These are phyloP conservation scores for Oppia nitens DNA, from an alignment of 1,140 invertebrate genomes.

Conservation along the genomic window DNA sequence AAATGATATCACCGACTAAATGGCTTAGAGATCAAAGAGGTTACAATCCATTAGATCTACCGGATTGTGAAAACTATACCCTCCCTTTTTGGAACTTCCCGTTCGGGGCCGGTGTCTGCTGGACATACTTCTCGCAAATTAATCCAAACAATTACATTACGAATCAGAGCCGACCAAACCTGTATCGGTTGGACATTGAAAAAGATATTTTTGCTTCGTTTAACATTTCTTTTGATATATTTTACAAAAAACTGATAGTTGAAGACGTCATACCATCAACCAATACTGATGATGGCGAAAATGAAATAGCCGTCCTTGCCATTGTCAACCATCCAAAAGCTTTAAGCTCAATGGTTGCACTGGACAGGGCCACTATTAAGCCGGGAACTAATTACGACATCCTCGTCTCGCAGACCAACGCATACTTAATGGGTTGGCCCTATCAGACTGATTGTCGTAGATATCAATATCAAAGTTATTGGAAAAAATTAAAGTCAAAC, in stretches of 20 bases:
- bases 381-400: not conserved
- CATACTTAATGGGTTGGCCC: not conserved
- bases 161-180: not conserved
- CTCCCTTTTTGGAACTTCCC: not conserved
- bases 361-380: not conserved
- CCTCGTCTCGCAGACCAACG: not conserved
- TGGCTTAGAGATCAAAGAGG: not conserved
- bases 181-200: not conserved
- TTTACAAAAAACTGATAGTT: not conserved
- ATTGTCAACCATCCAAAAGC: not conserved
- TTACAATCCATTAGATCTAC: not conserved
- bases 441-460: not conserved
- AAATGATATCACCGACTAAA: no score
- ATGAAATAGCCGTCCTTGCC: not conserved
- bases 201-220: not conserved
- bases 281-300: not conserved
- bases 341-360: not conserved
- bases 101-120: not conserved
- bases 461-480: not conserved
- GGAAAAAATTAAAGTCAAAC: no score
- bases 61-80: not conserved
- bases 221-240: not conserved
- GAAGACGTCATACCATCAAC: not conserved
- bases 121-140: not conserved
- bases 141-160: not conserved